Percentiles rank a stretch among this genome's conserved stretches.
phyloP scores from a whole-genome alignment of 1,140 invertebrate genomes.

The Drosophila parvula region DNA sequence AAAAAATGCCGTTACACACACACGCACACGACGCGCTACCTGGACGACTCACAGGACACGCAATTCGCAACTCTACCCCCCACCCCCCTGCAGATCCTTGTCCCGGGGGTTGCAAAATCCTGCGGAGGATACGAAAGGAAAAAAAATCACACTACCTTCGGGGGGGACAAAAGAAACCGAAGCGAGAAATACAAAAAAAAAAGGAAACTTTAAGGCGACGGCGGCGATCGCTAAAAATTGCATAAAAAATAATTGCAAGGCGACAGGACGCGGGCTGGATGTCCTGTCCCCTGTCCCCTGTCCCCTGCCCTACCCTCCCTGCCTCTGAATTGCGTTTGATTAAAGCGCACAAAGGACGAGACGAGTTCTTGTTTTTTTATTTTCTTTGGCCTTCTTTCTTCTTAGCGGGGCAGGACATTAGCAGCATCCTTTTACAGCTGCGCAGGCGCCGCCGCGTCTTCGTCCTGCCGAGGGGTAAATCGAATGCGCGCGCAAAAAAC shows the following conservation, averaged over 20 bases:
- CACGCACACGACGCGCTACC: conserved; percentile 51
- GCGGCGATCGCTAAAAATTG: conserved; percentile 77
- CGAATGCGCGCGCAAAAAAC: conserved; percentile 76
- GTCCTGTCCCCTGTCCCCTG: conserved; percentile 23
- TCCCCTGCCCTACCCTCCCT: neutral
- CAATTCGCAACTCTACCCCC: conserved; percentile 26
- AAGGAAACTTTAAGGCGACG: conserved; percentile 52
- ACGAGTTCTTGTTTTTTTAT: conserved; percentile 25
- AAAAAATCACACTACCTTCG: conserved; percentile 34
- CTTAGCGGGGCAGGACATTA: conserved; percentile 64
- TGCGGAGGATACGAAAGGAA: neutral
- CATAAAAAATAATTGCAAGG: conserved; percentile 81
- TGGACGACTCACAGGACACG: conserved; percentile 35
- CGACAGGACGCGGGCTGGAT: conserved; percentile 49
- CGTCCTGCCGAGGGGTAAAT: conserved; percentile 45
- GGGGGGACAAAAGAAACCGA: conserved; percentile 10
- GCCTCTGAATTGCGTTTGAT: conserved; percentile 67
- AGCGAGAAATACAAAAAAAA: conserved; percentile 7
- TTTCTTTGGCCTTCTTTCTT: conserved; percentile 7
- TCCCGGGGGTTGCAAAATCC: conserved; percentile 37
- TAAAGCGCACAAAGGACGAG: conserved; percentile 65
- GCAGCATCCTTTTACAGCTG: conserved; percentile 81
- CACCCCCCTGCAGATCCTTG: conserved; percentile 16
- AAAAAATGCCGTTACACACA: conserved; percentile 78
- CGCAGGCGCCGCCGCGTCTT: conserved; percentile 70